Evolutionary conservation across 2,797 vertebrate species (phyloP), one percentile per base, ranked within the genome.

Genomic region (Nothura maculosa): DNA sequence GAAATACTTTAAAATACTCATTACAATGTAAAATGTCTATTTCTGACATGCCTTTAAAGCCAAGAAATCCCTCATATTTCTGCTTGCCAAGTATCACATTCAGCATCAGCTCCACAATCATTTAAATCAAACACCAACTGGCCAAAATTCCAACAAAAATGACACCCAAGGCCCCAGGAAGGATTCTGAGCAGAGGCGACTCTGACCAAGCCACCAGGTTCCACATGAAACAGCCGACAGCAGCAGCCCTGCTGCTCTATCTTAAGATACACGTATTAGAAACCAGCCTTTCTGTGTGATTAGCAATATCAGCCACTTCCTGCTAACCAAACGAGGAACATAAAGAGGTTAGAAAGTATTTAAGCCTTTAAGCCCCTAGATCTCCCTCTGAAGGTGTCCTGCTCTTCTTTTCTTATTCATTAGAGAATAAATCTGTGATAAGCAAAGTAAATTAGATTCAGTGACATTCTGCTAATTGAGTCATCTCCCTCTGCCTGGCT

Each of bases 401-500:
- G 91, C 72, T 96, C 96, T 94, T 95, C 93, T 89, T 95, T 96
- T 88, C 95, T 91, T 95, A 97, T 94, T 98, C 97, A 96, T 97
- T 98, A 97, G 97, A 97, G 97, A 97, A 96, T 97, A 97, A 98
- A 97, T 96, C 97, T 98, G 98, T 96, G 98, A 98, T 98, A 97
- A 98, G 98, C 98, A 97, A 98, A 98, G 97, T 98, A 98, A 99
- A 99, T 99, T 98, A 99, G 98, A 98, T 98, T 98, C 98, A 97
- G 98, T 98, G 98, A 99, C 99, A 99, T 98, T 98, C 97, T 92
- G 97, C 98, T 99, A 99, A 99, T 99, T 99, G 98, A 99, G 98
- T 97, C 97, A 94, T 99, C 98, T 98, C 98, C 98, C 98, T 97
- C 97, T 96, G 98, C 97, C 97, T 97, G 97, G 98, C 98, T 98